These are phyloP conservation scores for Oryzias sinensis DNA, from an alignment of 2,797 vertebrate genomes.

Conservation along the genomic window DNA sequence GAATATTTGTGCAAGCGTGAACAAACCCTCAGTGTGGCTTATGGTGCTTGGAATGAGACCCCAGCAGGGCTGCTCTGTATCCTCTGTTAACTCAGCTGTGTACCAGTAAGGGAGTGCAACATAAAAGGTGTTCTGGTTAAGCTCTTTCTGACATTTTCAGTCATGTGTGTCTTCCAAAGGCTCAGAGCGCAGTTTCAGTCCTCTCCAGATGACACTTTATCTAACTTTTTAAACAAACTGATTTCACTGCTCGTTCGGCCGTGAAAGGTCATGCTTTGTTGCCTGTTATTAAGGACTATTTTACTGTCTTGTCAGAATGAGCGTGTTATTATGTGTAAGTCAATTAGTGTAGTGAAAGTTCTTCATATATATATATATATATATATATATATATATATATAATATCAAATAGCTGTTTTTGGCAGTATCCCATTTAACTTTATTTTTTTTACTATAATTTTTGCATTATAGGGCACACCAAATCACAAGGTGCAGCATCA, in stretches of 20 bases:
- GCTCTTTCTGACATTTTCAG: conserved; percentile 47
- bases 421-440: background rate
- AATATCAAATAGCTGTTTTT: conserved; percentile 11
- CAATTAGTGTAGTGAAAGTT: conserved; percentile 6
- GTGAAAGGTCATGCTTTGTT: conserved; percentile 42
- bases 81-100: conserved; percentile 58
- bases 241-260: conserved; percentile 41
- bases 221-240: conserved; percentile 48
- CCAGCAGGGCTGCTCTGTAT: conserved; percentile 47
- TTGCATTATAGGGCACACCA: no score
- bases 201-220: conserved; percentile 44
- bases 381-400: no score
- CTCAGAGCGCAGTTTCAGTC: conserved; percentile 39
- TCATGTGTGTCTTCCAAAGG: conserved; percentile 48
- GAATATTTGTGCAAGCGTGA: conserved; percentile 39
- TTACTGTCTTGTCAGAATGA: conserved; percentile 18
- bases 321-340: conserved; percentile 30
- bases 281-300: conserved; percentile 34
- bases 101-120: conserved; percentile 35
- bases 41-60: conserved; percentile 51
- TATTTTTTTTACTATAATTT: background rate
- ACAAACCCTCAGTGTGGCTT: conserved; percentile 36
- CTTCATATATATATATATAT: background rate
- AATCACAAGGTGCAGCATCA: no score
- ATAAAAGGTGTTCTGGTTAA: conserved; percentile 47